Evolutionary conservation across 2,888 invertebrate species (phyloP), one percentile per base, ranked within the genome.

Genomic region (Ichneumon xanthorius): DNA sequence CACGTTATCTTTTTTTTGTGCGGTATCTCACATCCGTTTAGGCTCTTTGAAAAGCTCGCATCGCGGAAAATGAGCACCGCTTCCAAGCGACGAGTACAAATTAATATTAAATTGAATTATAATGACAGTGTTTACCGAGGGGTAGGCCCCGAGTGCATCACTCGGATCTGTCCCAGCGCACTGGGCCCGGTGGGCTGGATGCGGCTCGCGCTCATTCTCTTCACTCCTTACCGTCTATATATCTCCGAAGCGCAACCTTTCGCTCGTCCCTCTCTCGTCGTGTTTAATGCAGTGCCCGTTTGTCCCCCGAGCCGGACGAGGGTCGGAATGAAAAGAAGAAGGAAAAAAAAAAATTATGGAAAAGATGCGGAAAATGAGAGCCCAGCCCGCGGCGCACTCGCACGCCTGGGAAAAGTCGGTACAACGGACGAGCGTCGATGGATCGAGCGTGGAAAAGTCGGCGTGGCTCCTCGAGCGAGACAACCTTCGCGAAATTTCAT

Each of bases 91-190:
- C 87, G 87, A 88, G 86, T 88, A 89, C 89, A 90, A 89, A 91
- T 91, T 90, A 90, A 89, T 91, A 91, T 90, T 89, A 90, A 90
- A 90, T 90, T 90, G 90, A 91, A 91, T 91, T 90, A 90, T 90
- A 90, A 90, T 91, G 90, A 90, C 90, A 89, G 90, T 89, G 89
- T 90, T 91, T 89, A 89, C 87, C 87, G 86, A 89, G 87, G 88
- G 87, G 82, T 83, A 86, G 76, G 86, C 77, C 84, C 79, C 63
- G 80, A 75, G 88, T 83, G 78, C 85, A 86, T 85, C 86, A 61
- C 82, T 80, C 67, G 37, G 65, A 76, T 71, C 80, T 80, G 79
- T 77, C 63, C 73, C 63, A 33, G 68, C 45, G 61, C 40, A 68
- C 70, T 58, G 63, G 72, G 81, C 78, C 37, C 71, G 71, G 68